Conservation (phyloP, 92 coral and sea anemone genomes). For the Anthopleura xanthogrammica region DNA sequence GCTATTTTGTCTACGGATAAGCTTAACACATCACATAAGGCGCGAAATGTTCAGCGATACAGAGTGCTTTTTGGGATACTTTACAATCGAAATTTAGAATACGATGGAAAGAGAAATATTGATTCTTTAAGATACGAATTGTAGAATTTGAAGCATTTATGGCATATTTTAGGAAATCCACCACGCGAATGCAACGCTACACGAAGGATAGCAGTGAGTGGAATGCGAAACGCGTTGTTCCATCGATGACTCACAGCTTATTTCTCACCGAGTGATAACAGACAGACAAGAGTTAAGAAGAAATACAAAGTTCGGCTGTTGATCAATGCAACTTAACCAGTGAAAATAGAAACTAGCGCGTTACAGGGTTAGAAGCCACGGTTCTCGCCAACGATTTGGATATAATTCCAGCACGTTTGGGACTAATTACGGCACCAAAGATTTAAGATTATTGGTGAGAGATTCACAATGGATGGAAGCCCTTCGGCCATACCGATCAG, state of each 20-base stretch:
- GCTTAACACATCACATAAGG: background rate
- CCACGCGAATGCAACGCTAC: background rate
- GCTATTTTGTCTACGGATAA: background rate
- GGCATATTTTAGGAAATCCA: background rate
- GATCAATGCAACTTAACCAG: slow-evolving; percentile 2
- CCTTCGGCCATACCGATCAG: background rate
- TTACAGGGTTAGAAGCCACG: background rate
- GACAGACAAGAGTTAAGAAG: slow-evolving; percentile 19
- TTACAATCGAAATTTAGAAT: background rate
- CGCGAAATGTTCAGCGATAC: background rate
- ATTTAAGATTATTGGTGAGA: background rate
- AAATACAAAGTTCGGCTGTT: slow-evolving; percentile 25
- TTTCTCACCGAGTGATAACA: slow-evolving; percentile 28
- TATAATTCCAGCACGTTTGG: background rate
- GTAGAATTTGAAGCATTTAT: slow-evolving; percentile 14
- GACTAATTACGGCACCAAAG: background rate
- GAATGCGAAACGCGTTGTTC: slow-evolving; percentile 29
- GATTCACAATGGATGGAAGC: slow-evolving; percentile 1
- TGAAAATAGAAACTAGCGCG: background rate
- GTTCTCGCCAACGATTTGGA: background rate
- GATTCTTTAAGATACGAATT: background rate
- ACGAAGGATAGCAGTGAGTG: background rate
- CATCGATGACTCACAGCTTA: slow-evolving; percentile 29
- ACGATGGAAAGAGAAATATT: background rate
- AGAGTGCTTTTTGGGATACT: background rate